These are phyloP conservation scores for Bubo blakistoni DNA, from an alignment of 2,113 vertebrate genomes.

Conservation along the genomic window DNA sequence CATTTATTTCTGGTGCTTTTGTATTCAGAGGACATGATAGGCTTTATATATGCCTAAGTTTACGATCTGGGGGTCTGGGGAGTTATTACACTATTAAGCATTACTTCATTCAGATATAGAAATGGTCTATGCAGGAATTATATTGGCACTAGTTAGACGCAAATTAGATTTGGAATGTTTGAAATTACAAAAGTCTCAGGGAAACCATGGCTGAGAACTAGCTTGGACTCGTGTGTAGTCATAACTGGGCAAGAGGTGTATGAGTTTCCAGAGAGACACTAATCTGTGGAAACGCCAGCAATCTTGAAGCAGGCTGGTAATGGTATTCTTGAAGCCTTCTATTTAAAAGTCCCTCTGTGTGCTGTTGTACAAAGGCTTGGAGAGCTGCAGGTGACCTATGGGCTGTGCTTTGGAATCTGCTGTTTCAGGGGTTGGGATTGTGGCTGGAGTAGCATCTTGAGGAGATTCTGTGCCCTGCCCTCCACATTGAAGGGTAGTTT, in stretches of 20 bases:
- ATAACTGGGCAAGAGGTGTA: accelerated
- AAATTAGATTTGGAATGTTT: background rate
- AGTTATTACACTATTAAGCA: background rate
- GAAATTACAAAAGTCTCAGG: background rate
- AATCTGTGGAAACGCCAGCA: background rate
- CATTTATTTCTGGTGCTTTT: background rate
- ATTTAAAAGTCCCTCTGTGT: background rate
- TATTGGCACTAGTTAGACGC: background rate
- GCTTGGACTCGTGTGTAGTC: background rate
- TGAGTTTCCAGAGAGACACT: background rate
- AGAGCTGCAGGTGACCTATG: background rate
- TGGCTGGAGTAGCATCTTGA: background rate
- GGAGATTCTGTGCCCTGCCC: background rate
- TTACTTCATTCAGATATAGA: background rate
- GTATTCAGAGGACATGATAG: background rate
- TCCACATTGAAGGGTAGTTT: background rate
- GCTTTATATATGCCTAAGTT: background rate
- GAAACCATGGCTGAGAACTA: background rate
- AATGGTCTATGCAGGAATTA: background rate
- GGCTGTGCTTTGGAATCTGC: background rate
- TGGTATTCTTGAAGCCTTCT: background rate
- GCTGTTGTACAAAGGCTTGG: background rate
- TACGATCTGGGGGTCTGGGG: background rate
- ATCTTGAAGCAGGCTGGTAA: background rate
- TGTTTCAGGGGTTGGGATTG: background rate